Conservation (phyloP, 2,797 vertebrate species). For the Delichon dasypus region DNA sequence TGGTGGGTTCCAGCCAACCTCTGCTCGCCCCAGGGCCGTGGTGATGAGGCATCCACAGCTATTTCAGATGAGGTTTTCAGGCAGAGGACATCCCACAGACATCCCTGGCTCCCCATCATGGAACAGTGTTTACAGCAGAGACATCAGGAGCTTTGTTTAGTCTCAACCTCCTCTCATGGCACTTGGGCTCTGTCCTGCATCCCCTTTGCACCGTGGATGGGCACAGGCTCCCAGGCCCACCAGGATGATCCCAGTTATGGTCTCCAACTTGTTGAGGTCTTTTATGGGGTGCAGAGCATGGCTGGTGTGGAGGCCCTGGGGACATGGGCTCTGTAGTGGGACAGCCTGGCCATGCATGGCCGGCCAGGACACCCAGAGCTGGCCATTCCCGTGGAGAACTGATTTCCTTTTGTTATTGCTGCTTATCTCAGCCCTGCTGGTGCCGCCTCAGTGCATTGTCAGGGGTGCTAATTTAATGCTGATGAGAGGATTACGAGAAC, state of each 20-base stretch:
- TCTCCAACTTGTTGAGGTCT: accelerated
- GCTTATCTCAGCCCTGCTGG: conserved; percentile 1
- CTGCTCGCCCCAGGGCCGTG: neutral
- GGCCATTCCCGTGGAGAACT: accelerated
- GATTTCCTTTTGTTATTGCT: neutral
- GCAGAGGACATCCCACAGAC: neutral
- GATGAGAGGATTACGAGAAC: neutral
- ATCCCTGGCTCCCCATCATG: neutral
- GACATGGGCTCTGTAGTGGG: neutral
- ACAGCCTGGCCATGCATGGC: accelerated
- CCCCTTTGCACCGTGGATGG: neutral
- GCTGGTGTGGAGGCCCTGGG: accelerated
- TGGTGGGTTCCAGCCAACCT: neutral
- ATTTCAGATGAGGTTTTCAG: neutral
- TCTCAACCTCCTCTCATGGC: neutral
- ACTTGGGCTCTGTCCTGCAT: neutral
- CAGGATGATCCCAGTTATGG: neutral
- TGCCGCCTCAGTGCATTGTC: neutral
- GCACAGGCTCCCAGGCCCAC: neutral
- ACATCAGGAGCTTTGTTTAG: neutral
- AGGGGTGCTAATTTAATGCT: neutral
- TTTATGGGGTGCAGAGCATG: neutral
- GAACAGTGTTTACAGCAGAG: neutral
- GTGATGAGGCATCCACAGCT: neutral
- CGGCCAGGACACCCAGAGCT: neutral